Conservation (phyloP, 2,888 invertebrate species). For the Drosophila monieri region DNA sequence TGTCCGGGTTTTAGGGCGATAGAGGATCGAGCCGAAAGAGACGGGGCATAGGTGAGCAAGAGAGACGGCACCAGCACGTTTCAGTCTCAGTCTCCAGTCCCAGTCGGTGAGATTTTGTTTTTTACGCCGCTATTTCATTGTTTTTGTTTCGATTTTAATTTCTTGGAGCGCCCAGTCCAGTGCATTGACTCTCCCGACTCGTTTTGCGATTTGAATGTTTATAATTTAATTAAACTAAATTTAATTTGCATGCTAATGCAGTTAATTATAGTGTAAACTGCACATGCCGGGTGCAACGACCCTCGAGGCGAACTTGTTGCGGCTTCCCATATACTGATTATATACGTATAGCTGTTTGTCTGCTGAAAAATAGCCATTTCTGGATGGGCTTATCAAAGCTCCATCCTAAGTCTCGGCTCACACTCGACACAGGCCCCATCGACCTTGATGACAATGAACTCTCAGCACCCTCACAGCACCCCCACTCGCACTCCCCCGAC, state of each 20-base stretch:
- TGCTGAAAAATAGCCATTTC: not conserved
- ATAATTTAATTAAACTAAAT: conserved; percentile 74
- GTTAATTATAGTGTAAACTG: conserved; percentile 67
- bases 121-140: conserved; percentile 15
- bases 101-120: conserved; percentile 14
- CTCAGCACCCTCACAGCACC: conserved; percentile 26
- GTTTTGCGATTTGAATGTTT: conserved; percentile 47
- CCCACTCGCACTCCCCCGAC: not conserved
- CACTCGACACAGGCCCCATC: conserved; percentile 37
- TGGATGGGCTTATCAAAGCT: conserved; percentile 32
- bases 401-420: conserved; percentile 25
- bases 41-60: not conserved
- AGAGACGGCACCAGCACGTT: conserved; percentile 9
- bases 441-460: conserved; percentile 72
- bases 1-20: not conserved
- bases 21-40: not conserved
- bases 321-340: not conserved
- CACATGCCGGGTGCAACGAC: conserved; percentile 47
- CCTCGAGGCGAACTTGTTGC: conserved; percentile 20
- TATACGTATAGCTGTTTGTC: not conserved
- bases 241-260: conserved; percentile 70
- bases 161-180: conserved; percentile 41
- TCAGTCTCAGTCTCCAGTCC: conserved; percentile 18
- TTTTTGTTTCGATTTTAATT: conserved; percentile 53
- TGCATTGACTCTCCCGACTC: conserved; percentile 65